Evolutionary conservation across 2,888 invertebrate species (phyloP), one percentile per base, ranked within the genome.

Genomic region (Keiferia lycopersicella): DNA sequence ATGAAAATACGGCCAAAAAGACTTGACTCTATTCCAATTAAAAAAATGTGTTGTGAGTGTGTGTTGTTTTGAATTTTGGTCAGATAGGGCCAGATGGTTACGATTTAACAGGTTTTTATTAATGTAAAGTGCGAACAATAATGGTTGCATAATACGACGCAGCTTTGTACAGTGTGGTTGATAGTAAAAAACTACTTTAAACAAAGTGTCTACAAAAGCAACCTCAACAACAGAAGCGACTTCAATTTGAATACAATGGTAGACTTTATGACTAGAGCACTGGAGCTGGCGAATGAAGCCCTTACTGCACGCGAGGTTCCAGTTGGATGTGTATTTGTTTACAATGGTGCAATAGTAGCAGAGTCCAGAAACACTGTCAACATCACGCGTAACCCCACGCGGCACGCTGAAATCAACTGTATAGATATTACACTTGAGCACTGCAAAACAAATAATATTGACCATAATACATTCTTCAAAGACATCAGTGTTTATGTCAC

Each of bases 321-420:
- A 8, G 98, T 99, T 14, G 99, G 99, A 1, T 99, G 99, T 91
- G 95, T 99, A 59, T 96, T 99, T 80, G 94, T 97, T 18, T 93
- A 94, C 73, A 86, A 94, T 61, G 92, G 93, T 67, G 80, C 93
- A 75, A 93, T 97, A 50, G 91, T 98, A 68, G 98, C 97, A 0
- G 92, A 94, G 67, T 98, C 98, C 30, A 93, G 96, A 68, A 99
- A 99, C 86, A 94, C 95, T 73, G 98, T 98, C 0, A 99, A 99
- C 83, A 94, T 95, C 76, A 97, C 98, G 0, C 95, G 94, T 73
- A 99, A 99, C 87, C 98, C 99, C 12, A 99, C 99, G 10, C 93
- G 98, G 67, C 99, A 99, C 87, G 99, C 97, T 0, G 99, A 99
- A 93, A 94, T 99, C 68, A 96, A 98, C 73, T 99, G 99, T 76